A percentile compares a stretch with the other conserved stretches of the same genome.
phyloP scores from a whole-genome alignment of 2,888 invertebrate species.

The Nebria brevicollis region DNA sequence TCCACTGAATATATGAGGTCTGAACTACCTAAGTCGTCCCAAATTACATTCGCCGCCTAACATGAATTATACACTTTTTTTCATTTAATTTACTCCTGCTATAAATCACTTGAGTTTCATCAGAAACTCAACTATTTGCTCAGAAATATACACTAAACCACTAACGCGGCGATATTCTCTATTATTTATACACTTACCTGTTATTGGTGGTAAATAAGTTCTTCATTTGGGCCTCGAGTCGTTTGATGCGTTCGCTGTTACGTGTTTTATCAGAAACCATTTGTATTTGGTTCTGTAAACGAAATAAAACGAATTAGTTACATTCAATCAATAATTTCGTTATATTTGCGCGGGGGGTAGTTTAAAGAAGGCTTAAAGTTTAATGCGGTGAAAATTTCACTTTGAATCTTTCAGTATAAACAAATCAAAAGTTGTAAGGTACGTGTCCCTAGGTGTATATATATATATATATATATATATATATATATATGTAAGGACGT shows the following conservation, averaged over 20 bases:
- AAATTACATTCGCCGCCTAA: background rate
- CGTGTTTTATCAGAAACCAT: conserved; percentile 73
- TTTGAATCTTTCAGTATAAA: background rate
- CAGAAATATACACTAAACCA: too few species aligned
- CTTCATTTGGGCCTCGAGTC: conserved; percentile 75
- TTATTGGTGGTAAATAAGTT: conserved; percentile 52
- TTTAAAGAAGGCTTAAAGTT: too few species aligned
- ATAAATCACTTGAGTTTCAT: background rate
- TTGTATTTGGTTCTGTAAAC: conserved; percentile 72
- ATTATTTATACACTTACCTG: conserved; percentile 42
- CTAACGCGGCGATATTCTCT: too few species aligned
- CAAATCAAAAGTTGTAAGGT: background rate
- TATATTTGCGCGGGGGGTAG: too few species aligned
- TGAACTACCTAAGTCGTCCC: background rate
- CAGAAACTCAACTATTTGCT: background rate
- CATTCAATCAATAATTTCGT: too few species aligned
- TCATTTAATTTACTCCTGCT: background rate
- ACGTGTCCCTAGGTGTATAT: background rate
- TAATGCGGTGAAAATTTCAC: too few species aligned
- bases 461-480: conserved; percentile 4
- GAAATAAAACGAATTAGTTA: conserved; percentile 51
- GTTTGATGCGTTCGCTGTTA: conserved; percentile 73
- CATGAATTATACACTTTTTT: background rate
- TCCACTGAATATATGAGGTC: background rate
- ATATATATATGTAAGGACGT: conserved; percentile 16